A percentile compares a stretch with the other conserved stretches of the same genome.
phyloP scores from a whole-genome alignment of 2,888 invertebrate species.

The Psococerastis gibbosa region DNA sequence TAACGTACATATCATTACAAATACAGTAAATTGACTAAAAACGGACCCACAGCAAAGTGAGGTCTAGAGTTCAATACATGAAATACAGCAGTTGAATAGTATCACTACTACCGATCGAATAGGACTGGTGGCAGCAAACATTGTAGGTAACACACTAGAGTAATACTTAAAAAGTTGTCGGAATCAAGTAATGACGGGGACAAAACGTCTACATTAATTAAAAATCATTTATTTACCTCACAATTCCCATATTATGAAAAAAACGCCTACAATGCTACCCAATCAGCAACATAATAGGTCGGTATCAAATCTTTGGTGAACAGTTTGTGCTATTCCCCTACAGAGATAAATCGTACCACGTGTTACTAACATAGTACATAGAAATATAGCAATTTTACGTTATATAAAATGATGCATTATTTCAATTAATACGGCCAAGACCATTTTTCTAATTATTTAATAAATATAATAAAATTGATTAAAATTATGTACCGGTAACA shows the following conservation, averaged over 20 bases:
- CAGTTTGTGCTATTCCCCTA: slow-evolving; percentile 7
- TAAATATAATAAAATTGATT: slow-evolving; percentile 19
- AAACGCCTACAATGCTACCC: background rate
- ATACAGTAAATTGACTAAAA: slow-evolving; percentile 11
- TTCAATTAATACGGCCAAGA: background rate
- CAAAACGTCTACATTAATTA: background rate
- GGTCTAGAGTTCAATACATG: background rate
- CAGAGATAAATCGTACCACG: background rate
- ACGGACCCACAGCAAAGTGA: background rate
- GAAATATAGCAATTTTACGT: slow-evolving; percentile 3
- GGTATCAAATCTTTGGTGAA: slow-evolving; percentile 9
- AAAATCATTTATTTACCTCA: too few relatives aligned
- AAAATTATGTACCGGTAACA: slow-evolving; percentile 19
- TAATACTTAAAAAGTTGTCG: slow-evolving; percentile 8
- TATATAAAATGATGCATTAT: slow-evolving; percentile 7
- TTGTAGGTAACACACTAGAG: too few relatives aligned
- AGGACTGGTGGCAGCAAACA: too few relatives aligned
- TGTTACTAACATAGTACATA: slow-evolving; percentile 3
- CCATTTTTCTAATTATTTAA: slow-evolving; percentile 14
- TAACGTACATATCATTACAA: slow-evolving; percentile 9
- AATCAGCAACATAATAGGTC: background rate
- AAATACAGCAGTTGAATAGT: too few relatives aligned
- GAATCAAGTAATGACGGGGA: background rate
- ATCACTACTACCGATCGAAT: too few relatives aligned
- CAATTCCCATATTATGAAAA: background rate